Evolutionary conservation across 2,113 vertebrate species (phyloP), one percentile per base, ranked within the genome.

Genomic region (Myrmecobius fasciatus): DNA sequence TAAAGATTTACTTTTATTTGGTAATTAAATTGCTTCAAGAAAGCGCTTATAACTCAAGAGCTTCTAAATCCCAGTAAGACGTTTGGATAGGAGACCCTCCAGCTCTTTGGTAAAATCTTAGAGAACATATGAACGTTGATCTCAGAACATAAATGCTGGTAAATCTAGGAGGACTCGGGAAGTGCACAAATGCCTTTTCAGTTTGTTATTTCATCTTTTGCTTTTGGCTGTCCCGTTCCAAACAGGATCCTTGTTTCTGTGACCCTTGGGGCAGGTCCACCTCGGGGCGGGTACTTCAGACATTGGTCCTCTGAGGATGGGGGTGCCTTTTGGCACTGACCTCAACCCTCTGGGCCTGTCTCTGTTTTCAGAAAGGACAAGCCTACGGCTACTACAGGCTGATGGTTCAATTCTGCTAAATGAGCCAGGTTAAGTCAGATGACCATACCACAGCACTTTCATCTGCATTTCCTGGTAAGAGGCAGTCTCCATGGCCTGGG

Each of bases 161-260:
- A 96, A 92, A 17, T 88, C 60, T 95, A 91, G 95, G 96, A 96
- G 25, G 96, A 96, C 89, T 46, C 96, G 89, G 53, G 54, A 95
- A 96, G 93, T 90, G n/a, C 3, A 47, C 47, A 96, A 95, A 48
- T 90, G 91, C 2, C 47, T 92, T 91, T 97, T 92, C 95, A 56
- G 91, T 31, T 22, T 89, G 43, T 89, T 24, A 92, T 92, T 96
- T 97, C 91, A 10, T 46, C 93, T 8, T 54, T 94, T 10, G 53
- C 47, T 91, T 91, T 43, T 93, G 2, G 93, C 4, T 89, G 90
- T 31, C n/a, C 0, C 92, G 14, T 75, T 75, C 12, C n/a, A 14
- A 36, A n/a, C 60, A 75, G 36, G 60, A n/a, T 20, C 0, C 56
- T 20, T 75, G 60, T n/a, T 75, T 75, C 60, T 75, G 31, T 20